Conservation (phyloP, 1,140 invertebrate species). For the Drosophila biarmipes region DNA sequence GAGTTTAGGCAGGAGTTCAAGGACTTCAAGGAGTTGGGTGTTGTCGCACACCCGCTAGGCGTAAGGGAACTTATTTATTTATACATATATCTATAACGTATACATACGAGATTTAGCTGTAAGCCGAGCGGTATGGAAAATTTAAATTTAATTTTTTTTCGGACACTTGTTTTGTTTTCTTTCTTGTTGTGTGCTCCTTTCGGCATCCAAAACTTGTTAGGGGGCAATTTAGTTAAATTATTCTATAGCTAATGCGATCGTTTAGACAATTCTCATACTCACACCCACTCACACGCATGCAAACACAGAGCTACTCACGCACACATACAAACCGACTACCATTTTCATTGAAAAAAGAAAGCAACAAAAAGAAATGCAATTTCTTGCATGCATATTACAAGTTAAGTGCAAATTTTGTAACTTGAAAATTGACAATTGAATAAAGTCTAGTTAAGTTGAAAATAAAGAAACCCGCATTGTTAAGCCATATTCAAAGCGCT, state of each 20-base stretch:
- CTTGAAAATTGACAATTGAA: conserved; percentile 37
- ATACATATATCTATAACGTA: conserved; percentile 22
- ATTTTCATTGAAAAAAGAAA: conserved; percentile 3
- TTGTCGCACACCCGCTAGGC: conserved; percentile 30
- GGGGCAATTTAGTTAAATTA: conserved; percentile 43
- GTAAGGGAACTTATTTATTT: conserved; percentile 53
- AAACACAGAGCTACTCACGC: neutral
- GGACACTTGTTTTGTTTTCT: conserved; percentile 25
- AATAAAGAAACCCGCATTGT: neutral
- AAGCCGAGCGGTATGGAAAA: conserved; percentile 34
- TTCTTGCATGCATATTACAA: conserved; percentile 11
- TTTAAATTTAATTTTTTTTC: conserved; percentile 20
- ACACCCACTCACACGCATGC: conserved; percentile 10
- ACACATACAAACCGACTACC: conserved; percentile 10
- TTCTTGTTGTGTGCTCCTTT: conserved; percentile 22
- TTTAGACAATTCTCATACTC: conserved; percentile 35
- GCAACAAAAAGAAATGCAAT: conserved; percentile 8
- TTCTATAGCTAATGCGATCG: conserved; percentile 12
- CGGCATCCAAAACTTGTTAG: conserved; percentile 11
- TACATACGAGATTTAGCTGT: conserved; percentile 40
- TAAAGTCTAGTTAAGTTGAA: conserved; percentile 39
- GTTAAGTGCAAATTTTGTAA: conserved; percentile 43
- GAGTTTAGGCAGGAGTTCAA: too few species aligned
- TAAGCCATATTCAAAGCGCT: too few species aligned
- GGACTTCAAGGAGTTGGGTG: conserved; percentile 21